phyloP scores from a whole-genome alignment of 2,888 invertebrate species.

The Dromius quadrimaculatus region DNA sequence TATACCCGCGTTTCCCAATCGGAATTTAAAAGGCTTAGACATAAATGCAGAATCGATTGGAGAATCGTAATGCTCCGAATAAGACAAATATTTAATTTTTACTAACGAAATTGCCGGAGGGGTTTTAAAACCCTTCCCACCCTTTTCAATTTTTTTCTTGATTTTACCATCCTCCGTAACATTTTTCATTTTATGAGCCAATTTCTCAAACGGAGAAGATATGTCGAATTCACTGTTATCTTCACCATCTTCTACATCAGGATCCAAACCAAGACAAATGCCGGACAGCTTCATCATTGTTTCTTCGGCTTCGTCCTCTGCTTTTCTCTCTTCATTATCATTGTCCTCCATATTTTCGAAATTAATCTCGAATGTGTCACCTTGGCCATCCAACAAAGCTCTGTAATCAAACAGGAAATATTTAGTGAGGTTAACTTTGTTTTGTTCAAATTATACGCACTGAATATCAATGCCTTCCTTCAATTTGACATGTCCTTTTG shows the following conservation, averaged over 20 bases:
- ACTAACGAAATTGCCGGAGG: constrained; percentile 72
- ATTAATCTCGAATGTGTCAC: constrained; percentile 61
- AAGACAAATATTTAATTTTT: constrained; percentile 77
- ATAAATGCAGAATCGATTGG: constrained; percentile 80
- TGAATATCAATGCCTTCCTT: constrained; percentile 40
- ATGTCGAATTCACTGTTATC: constrained; percentile 32
- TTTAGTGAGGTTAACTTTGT: neutral
- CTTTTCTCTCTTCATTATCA: constrained; percentile 60
- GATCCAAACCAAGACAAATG: constrained; percentile 24
- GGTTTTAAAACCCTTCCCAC: constrained; percentile 73
- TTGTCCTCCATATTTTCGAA: constrained; percentile 57
- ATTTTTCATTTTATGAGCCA: constrained; percentile 70
- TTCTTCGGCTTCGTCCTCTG: constrained; percentile 59
- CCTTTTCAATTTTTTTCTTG: constrained; percentile 71
- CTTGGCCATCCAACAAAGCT: constrained; percentile 59
- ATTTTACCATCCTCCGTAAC: constrained; percentile 70
- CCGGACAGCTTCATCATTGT: constrained; percentile 8
- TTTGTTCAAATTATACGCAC: constrained; percentile 3
- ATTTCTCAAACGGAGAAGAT: constrained; percentile 67
- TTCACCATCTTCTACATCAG: constrained; percentile 8
- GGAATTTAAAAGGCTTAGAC: constrained; percentile 66
- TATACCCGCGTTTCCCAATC: constrained; percentile 64
- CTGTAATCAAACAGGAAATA: constrained; percentile 55
- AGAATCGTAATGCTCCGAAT: constrained; percentile 76
- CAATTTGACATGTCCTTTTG: constrained; percentile 22